Base-by-base conservation (phyloP, 2,797 vertebrate genomes). In the Leontocebus nigricollis region DNA sequence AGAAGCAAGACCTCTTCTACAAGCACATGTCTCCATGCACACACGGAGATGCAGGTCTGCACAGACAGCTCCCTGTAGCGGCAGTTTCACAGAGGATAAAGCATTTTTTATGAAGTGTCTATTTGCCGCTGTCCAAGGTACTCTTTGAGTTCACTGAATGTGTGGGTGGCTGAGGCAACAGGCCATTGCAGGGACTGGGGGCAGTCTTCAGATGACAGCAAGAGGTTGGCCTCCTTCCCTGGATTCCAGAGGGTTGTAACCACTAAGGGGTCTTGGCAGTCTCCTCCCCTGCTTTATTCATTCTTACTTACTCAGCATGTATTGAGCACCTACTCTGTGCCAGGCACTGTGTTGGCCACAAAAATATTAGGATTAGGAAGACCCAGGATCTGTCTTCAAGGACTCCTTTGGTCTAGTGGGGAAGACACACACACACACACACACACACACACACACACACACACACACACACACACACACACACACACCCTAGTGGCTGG, bases 61-160 rank as follows among this genome's bases (percentile, higher is more conserved):
- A 64, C 77, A 87, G 82, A 75, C 67, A 64, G 93, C 93, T 95
- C 50, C 90, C 89, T 64, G 72, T 22, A 48, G 89, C 8, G 57
- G 81, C 75, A 33, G n/a, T 50, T 89, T 81, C 87, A 14, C 0
- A 4, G 50, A 95, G 48, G 84, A 95, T 61, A 61, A 96, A 91
- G 73, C 90, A 26, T 24, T 83, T 86, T 77, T 70, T 26, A 59
- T 15, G 5, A 83, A 80, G 50, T 12, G 46, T 61, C 97, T 98
- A 96, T 95, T 94, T 10, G 67, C 91, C 95, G 93, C 89, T 96
- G 93, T 97, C 97, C 95, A 96, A 97, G 92, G 93, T 92, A 59
- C 92, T 92, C 5, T 1, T n/a, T 44, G 64, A 86, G 94, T 81
- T 80, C 3, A 0, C 92, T 79, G 92, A 55, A 9, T 88, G 72